Percentiles rank a stretch among this genome's conserved stretches.
These are phyloP conservation scores for Brevipalpus yothersi DNA, from an alignment of 1,140 invertebrate species.

Conservation along the genomic window DNA sequence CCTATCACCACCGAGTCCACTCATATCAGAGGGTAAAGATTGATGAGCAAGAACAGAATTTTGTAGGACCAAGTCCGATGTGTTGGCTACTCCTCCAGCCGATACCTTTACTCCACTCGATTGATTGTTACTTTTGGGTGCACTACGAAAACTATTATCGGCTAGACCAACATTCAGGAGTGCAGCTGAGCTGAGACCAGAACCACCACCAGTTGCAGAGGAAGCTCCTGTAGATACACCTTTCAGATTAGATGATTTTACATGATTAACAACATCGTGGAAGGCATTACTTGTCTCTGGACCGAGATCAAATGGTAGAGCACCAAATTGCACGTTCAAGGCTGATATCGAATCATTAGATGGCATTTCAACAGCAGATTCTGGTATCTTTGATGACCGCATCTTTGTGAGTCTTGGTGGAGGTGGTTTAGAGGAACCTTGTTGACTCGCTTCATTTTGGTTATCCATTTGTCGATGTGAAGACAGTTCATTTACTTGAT, in stretches of 20 bases:
- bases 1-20: background rate
- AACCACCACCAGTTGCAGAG: background rate
- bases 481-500: background rate
- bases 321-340: constrained; percentile 80
- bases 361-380: constrained; percentile 81
- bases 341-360: constrained; percentile 52
- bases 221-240: background rate
- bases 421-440: background rate
- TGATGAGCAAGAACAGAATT: background rate
- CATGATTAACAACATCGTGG: constrained; percentile 1
- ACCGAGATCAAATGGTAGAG: constrained; percentile 46
- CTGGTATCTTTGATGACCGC: constrained; percentile 39
- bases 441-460: background rate
- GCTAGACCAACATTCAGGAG: background rate
- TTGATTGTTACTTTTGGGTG: background rate
- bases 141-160: background rate
- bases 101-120: background rate
- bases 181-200: background rate
- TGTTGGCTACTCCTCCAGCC: background rate
- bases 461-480: background rate
- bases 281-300: background rate
- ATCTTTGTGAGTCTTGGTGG: background rate
- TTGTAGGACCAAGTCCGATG: background rate
- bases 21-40: background rate
- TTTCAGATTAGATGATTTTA: background rate